These are phyloP conservation scores for Pterocles orientalis DNA, from an alignment of 2,113 vertebrate species.

Conservation along the genomic window DNA sequence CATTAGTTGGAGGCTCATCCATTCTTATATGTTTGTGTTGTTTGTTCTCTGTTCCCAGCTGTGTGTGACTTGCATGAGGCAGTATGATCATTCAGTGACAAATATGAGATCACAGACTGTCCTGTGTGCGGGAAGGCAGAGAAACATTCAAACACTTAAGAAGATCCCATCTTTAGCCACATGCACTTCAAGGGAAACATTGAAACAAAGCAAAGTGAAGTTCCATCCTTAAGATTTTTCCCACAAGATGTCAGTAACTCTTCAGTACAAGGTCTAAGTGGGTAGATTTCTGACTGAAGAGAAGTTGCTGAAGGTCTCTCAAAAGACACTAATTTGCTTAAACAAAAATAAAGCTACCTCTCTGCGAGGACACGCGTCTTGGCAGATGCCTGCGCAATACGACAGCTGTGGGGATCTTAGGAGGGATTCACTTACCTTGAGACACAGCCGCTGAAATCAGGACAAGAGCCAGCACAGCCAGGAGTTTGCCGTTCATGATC, in stretches of 20 bases:
- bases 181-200: rapidly evolving
- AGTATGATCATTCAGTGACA: background rate
- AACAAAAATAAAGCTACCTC: background rate
- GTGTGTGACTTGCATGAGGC: background rate
- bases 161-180: background rate
- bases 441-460: constrained; percentile 67
- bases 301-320: background rate
- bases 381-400: background rate
- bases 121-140: background rate
- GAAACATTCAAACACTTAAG: background rate
- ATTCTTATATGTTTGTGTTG: rapidly evolving
- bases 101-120: background rate
- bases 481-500: constrained; percentile 40
- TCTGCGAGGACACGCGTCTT: background rate
- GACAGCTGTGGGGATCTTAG: background rate
- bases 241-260: constrained; percentile 1
- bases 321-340: background rate
- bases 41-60: background rate
- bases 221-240: background rate
- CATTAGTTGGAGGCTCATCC: background rate
- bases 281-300: background rate
- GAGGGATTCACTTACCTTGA: constrained; percentile 76
- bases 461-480: constrained; percentile 54
- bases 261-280: background rate
- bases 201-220: background rate